phyloP scores from a whole-genome alignment of 1,140 invertebrate species.

The Nomia melanderi region DNA sequence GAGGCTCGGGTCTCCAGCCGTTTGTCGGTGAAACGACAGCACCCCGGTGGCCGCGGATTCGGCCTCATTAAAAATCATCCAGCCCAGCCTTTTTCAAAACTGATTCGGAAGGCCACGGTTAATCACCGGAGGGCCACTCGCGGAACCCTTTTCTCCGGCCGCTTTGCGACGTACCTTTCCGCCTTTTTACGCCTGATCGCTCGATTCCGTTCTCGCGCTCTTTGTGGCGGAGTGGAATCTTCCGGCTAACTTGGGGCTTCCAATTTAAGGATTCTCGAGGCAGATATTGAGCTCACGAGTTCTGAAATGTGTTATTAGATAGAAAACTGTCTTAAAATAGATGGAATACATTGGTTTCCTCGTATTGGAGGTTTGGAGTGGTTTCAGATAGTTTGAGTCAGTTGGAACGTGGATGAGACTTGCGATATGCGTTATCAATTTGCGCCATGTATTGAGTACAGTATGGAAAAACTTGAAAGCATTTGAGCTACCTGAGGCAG shows the following conservation, averaged over 20 bases:
- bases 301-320: no score
- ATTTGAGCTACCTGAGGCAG: no score
- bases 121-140: conserved; percentile 41
- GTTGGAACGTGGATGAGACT: background rate
- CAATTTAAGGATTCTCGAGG: no score
- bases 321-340: no score
- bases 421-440: no score
- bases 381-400: background rate
- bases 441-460: no score
- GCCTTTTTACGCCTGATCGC: background rate
- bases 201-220: background rate
- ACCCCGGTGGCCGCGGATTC: conserved; percentile 9
- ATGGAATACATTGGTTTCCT: no score
- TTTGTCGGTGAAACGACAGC: conserved; percentile 19
- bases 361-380: no score
- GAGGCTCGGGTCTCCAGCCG: conserved; percentile 11
- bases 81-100: conserved; percentile 1
- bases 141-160: conserved; percentile 22
- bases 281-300: no score
- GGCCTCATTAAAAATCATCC: conserved; percentile 48
- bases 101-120: conserved; percentile 41
- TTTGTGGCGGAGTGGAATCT: background rate
- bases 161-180: conserved; percentile 14
- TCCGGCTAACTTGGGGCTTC: background rate
- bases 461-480: no score